phyloP scores from a whole-genome alignment of 2,797 vertebrate genomes.

The Sylvia borin region DNA sequence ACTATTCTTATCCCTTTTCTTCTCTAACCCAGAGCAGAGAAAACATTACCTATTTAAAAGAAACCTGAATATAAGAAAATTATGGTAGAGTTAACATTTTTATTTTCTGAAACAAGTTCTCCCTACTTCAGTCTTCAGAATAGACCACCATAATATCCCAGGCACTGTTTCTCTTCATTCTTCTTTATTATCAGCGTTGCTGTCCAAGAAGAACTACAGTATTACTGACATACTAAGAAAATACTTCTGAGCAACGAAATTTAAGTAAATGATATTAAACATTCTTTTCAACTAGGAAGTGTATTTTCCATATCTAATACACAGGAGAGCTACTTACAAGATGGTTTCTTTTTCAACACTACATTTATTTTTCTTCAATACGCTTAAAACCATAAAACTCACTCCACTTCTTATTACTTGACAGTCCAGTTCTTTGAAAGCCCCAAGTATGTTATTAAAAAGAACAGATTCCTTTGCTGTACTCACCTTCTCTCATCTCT shows the following conservation, averaged over 20 bases:
- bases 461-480: not conserved
- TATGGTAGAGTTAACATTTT: not conserved
- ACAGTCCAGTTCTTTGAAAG: not conserved
- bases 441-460: not conserved
- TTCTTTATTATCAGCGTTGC: not conserved
- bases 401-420: not conserved
- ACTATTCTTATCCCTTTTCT: not conserved
- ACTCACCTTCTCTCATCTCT: constrained; percentile 71
- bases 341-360: not conserved
- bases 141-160: not conserved
- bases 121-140: not conserved
- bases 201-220: not conserved
- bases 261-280: not conserved
- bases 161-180: not conserved
- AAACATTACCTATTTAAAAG: not conserved
- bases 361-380: not conserved
- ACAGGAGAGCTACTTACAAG: not conserved
- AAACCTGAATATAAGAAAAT: not conserved
- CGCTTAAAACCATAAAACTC: not conserved
- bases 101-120: not conserved
- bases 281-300: not conserved
- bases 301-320: not conserved
- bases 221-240: not conserved
- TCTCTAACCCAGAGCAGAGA: not conserved
- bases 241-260: not conserved